Base-by-base conservation (phyloP, 2,113 vertebrate genomes). In the Eurypyga helias region DNA sequence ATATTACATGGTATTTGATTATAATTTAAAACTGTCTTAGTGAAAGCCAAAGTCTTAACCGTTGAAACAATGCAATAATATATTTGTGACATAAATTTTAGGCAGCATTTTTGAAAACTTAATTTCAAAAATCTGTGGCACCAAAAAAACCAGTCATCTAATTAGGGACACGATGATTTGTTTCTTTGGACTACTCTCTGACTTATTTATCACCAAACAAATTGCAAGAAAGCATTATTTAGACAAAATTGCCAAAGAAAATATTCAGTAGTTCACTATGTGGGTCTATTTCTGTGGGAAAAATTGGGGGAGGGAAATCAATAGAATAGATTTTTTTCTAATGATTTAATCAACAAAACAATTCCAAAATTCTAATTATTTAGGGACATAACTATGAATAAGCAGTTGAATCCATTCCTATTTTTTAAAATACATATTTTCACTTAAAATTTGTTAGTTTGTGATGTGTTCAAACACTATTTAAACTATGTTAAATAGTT, bases 271-370 rank as follows among this genome's bases (percentile, higher is more conserved):
- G 6, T n/a, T 10, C 16, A 21, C 25, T 52, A 21, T 7, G 19
- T 60, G 34, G 41, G 3, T 36, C 1, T 7, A 66, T 23, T 83
- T 43, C 33, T 58, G n/a, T 66, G 33, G 66, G 15, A 58, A 64
- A 76, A 58, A 7, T 0, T 41, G 33, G 4, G 0, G 11, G 46
- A n/a, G 5, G 7, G 4, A 3, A 77, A 55, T 19, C 13, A 4
- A 31, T n/a, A 10, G 3, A 31, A 72, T 76, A 79, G 12, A 43
- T 6, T 41, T 64, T 15, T 75, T 94, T 75, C 20, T 67, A 54
- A 55, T 55, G 25, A 41, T 81, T 62, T 66, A 67, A 88, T 46
- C 18, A 45, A 66, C 10, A 83, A 70, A 85, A 71, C 13, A 6
- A 6, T 67, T 86, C n/a, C 20, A 4, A 49, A 61, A 65, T 17